A percentile compares a stretch with the other conserved stretches of the same genome.
phyloP scores from a whole-genome alignment of 35 echinoderm and acorn worm genomes.

The Stichopus chloronotus region DNA sequence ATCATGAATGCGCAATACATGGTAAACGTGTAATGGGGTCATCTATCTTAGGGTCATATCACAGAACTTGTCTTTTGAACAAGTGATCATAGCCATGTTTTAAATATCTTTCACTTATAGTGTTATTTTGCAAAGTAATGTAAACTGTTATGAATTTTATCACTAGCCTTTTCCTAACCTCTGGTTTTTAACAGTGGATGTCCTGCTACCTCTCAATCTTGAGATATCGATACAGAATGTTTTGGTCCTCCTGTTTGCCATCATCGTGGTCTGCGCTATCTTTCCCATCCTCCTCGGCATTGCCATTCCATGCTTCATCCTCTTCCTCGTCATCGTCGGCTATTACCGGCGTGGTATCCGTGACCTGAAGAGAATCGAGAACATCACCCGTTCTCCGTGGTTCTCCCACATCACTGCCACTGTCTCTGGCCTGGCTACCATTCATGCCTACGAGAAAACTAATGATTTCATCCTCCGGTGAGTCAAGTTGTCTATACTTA shows the following conservation, averaged over 20 bases:
- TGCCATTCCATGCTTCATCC: constrained; percentile 68
- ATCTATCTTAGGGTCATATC: too few relatives aligned
- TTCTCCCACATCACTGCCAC: constrained; percentile 96
- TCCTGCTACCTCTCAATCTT: constrained; percentile 80
- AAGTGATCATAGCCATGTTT: too few relatives aligned
- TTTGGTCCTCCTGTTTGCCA: constrained; percentile 72
- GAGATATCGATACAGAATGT: constrained; percentile 72
- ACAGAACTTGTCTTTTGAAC: too few relatives aligned
- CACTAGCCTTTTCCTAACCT: too few relatives aligned
- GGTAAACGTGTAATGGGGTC: too few relatives aligned
- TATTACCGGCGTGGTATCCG: constrained; percentile 82
- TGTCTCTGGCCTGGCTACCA: constrained; percentile 80
- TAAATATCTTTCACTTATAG: too few relatives aligned
- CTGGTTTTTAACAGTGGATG: constrained; percentile 66
- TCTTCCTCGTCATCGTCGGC: constrained; percentile 70
- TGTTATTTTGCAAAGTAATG: too few relatives aligned
- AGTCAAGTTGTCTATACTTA: not conserved
- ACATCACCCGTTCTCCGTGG: constrained; percentile 92
- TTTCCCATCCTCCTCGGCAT: constrained; percentile 72
- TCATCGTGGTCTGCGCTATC: constrained; percentile 70
- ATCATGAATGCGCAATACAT: too few relatives aligned
- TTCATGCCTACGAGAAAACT: constrained; percentile 91
- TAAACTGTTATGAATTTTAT: too few relatives aligned
- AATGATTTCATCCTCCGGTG: constrained; percentile 80
- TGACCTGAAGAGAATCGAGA: constrained; percentile 91